Conservation (phyloP, 2,113 vertebrate species). For the Microcebus tavaratra region DNA sequence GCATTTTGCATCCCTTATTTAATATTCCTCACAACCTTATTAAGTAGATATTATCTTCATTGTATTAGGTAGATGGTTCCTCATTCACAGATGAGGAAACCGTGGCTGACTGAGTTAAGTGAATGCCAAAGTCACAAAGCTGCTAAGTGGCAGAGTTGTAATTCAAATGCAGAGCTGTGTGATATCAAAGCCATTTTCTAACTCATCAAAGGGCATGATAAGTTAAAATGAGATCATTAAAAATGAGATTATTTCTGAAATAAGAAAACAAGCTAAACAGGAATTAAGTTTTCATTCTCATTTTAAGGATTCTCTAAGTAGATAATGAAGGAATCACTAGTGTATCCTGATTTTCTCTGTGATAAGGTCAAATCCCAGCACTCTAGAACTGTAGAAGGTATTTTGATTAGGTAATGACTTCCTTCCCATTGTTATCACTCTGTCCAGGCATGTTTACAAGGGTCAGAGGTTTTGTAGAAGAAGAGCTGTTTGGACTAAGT, state of each 20-base stretch:
- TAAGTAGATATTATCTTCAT: neutral
- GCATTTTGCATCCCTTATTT: neutral
- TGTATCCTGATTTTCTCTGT: neutral
- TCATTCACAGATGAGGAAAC: constrained; percentile 25
- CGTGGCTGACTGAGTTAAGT: neutral
- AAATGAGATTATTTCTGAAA: neutral
- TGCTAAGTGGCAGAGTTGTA: neutral
- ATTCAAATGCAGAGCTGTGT: neutral
- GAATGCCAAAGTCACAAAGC: neutral
- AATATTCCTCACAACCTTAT: neutral
- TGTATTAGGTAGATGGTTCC: neutral
- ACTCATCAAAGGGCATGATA: accelerated
- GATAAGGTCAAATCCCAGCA: neutral
- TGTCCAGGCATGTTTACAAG: neutral
- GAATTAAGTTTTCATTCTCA: neutral
- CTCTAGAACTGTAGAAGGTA: accelerated
- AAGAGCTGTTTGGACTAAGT: neutral
- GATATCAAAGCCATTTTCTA: neutral
- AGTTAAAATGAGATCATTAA: neutral
- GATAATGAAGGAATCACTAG: neutral
- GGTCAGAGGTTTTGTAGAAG: neutral
- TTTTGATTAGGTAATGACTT: neutral
- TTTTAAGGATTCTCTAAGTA: neutral
- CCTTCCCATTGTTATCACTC: neutral
- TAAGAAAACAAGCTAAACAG: neutral